A percentile compares a stretch with the other conserved stretches of the same genome.
Conservation (phyloP, 2,797 vertebrate species). For the Mormyrus proboscirostris region DNA sequence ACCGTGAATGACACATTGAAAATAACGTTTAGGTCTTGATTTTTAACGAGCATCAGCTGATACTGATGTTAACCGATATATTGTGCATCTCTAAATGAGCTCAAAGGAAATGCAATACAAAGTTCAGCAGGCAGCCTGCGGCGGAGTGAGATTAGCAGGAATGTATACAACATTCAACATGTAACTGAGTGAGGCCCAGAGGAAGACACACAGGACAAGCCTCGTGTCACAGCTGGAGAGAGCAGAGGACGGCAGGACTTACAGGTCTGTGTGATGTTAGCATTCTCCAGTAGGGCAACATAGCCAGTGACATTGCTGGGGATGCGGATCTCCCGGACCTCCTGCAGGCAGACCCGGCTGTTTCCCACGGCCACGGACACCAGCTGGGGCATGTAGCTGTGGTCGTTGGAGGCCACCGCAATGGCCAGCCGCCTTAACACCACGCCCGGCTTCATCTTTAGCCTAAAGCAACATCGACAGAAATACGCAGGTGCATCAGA, state of each 20-base stretch:
- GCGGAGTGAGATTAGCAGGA: neutral
- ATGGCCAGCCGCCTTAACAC: constrained; percentile 86
- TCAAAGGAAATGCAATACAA: neutral
- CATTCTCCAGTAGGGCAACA: constrained; percentile 89
- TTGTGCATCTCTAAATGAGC: neutral
- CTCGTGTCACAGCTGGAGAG: neutral
- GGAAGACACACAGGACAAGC: neutral
- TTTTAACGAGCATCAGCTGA: neutral
- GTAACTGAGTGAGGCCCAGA: neutral
- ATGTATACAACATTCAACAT: neutral
- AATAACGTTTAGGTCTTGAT: neutral
- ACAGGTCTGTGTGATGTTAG: constrained; percentile 93
- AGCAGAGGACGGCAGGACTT: constrained; percentile 51
- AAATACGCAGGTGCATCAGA: neutral
- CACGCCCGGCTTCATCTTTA: constrained; percentile 92
- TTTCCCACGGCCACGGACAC: constrained; percentile 89
- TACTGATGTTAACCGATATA: neutral
- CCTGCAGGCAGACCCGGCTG: constrained; percentile 77
- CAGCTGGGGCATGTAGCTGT: constrained; percentile 98
- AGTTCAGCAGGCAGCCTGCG: neutral
- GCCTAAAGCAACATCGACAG: constrained; percentile 52
- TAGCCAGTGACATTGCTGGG: constrained; percentile 95
- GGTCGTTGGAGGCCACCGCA: constrained; percentile 86
- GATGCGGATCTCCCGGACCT: constrained; percentile 91
- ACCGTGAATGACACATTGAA: neutral